phyloP scores from a whole-genome alignment of 2,888 invertebrate species.

The Andrena marginata region DNA sequence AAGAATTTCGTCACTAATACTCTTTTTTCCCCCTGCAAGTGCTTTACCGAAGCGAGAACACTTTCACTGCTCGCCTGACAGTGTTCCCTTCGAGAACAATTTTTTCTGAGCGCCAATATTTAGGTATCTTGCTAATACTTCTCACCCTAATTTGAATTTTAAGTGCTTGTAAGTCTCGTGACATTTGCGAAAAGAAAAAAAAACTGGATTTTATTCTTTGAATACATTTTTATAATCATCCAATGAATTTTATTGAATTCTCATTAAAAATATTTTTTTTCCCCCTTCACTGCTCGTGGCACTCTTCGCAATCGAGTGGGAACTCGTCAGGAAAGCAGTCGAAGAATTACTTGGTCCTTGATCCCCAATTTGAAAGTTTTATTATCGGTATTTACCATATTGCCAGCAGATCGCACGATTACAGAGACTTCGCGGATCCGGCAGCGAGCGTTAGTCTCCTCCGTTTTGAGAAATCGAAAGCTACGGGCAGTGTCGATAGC shows the following conservation, averaged over 20 bases:
- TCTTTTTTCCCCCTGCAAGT: constrained; percentile 9
- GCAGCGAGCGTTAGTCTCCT: constrained; percentile 83
- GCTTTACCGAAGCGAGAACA: constrained; percentile 28
- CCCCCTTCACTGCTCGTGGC: too few relatives aligned
- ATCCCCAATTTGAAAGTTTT: constrained; percentile 9
- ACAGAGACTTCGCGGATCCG: constrained; percentile 83
- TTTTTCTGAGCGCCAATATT: background rate
- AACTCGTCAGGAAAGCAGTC: background rate
- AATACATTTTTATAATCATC: too few relatives aligned
- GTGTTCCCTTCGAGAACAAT: background rate
- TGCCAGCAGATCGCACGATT: constrained; percentile 73
- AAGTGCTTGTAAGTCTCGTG: too few relatives aligned
- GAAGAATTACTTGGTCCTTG: background rate
- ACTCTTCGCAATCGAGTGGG: background rate
- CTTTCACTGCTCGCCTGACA: constrained; percentile 14
- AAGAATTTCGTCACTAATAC: constrained; percentile 61
- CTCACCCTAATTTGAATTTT: too few relatives aligned
- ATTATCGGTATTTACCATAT: constrained; percentile 34
- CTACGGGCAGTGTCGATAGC: constrained; percentile 77
- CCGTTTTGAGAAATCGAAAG: constrained; percentile 82
- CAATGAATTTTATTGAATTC: too few relatives aligned
- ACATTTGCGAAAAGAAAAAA: too few relatives aligned
- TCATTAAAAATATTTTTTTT: too few relatives aligned
- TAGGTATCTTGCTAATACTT: background rate
- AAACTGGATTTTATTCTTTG: too few relatives aligned